Percentiles rank a stretch among this genome's conserved stretches.
phyloP scores from a whole-genome alignment of 2,888 invertebrate genomes.

The Nephrotoma appendiculata region DNA sequence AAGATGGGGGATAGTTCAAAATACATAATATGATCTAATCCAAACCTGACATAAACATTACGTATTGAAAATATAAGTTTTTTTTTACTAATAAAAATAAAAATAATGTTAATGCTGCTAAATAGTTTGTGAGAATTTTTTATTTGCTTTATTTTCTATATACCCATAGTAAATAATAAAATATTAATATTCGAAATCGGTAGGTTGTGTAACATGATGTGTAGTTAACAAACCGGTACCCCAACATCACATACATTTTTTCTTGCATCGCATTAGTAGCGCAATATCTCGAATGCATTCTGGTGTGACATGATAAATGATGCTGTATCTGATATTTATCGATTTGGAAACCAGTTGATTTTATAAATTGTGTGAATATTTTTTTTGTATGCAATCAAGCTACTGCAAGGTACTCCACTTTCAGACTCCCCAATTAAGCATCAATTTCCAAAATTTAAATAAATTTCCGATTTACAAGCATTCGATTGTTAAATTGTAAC shows the following conservation, averaged over 20 bases:
- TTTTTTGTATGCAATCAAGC: no score
- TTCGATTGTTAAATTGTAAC: no score
- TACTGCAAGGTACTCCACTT: no score
- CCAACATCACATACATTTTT: background rate
- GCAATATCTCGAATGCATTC: background rate
- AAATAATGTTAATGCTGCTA: background rate
- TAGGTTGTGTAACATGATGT: background rate
- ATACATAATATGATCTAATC: background rate
- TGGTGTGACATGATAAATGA: background rate
- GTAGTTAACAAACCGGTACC: background rate
- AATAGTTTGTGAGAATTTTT: background rate
- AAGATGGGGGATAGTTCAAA: background rate
- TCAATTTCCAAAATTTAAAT: no score
- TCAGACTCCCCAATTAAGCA: no score
- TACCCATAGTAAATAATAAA: background rate
- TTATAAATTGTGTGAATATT: no score
- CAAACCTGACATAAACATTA: background rate
- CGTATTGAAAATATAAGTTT: background rate
- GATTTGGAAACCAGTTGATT: no score
- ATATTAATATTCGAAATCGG: background rate
- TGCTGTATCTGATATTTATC: no score
- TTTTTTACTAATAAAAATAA: background rate
- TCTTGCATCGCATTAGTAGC: background rate
- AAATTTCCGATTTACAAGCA: no score
- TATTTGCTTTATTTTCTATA: background rate